Evolutionary conservation across 2,797 vertebrate genomes (phyloP).

Genomic region (Clarias platycephalus): DNA sequence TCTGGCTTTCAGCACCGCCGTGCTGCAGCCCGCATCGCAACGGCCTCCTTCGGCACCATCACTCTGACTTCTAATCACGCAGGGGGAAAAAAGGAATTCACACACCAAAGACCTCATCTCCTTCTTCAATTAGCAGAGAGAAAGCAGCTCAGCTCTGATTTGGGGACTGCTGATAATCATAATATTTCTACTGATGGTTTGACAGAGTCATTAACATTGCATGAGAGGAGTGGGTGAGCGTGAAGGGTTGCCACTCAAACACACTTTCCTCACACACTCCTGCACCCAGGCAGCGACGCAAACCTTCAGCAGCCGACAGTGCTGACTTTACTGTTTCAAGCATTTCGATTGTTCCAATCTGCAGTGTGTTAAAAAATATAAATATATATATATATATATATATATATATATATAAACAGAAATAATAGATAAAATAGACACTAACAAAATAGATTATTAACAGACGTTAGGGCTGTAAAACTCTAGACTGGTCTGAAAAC

Average conservation of each 20-base stretch:
- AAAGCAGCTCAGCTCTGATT: conserved; percentile 58
- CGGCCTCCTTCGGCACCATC: conserved; percentile 19
- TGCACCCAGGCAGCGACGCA: neutral
- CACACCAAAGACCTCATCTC: conserved; percentile 41
- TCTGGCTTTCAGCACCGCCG: neutral
- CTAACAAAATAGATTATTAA: neutral
- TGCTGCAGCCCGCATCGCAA: neutral
- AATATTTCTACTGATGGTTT: conserved; percentile 57
- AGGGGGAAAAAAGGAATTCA: neutral
- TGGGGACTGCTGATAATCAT: conserved; percentile 54
- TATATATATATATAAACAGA: neutral
- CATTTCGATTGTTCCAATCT: neutral
- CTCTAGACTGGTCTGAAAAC: neutral
- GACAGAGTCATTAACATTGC: conserved; percentile 57
- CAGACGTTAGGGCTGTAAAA: neutral
- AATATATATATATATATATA: neutral
- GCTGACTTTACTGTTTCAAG: neutral
- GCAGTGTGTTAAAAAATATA: neutral
- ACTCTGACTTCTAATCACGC: conserved; percentile 14
- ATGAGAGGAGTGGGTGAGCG: conserved; percentile 52
- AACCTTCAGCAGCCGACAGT: neutral
- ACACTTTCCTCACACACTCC: neutral
- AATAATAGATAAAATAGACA: neutral
- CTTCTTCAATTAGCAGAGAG: conserved; percentile 36
- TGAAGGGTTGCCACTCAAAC: conserved; percentile 48